Evolutionary conservation across 2,113 vertebrate genomes (phyloP).

Genomic region (Myocastor coypus): DNA sequence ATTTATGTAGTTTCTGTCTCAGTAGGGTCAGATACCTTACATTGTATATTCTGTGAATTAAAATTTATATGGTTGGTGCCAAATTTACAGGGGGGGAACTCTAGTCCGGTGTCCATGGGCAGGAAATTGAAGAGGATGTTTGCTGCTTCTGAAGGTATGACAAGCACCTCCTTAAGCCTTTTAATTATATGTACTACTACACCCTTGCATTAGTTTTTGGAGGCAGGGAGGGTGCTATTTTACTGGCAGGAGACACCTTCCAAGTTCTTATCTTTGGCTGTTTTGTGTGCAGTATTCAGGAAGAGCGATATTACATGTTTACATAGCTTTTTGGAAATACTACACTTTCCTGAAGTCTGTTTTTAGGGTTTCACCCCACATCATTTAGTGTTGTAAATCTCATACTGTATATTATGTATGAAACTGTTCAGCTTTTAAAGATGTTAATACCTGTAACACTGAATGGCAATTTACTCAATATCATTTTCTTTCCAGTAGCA

Average conservation of each 20-base stretch:
- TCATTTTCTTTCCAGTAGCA: conserved; percentile 44
- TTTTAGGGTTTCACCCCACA: conserved; percentile 58
- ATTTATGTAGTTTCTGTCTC: conserved; percentile 75
- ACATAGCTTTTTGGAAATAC: conserved; percentile 27
- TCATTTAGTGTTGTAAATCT: conserved; percentile 65
- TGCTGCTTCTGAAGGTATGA: not conserved
- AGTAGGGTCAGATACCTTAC: conserved; percentile 72
- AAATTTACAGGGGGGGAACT: conserved; percentile 50
- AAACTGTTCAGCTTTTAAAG: conserved; percentile 59
- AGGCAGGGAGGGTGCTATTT: conserved; percentile 48
- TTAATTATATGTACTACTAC: not conserved
- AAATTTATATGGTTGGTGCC: conserved; percentile 71
- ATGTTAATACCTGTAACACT: conserved; percentile 65
- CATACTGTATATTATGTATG: conserved; percentile 43
- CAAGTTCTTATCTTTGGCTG: conserved; percentile 23
- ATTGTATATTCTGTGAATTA: conserved; percentile 78
- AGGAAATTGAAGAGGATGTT: conserved; percentile 36
- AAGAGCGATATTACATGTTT: conserved; percentile 42
- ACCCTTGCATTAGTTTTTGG: conserved; percentile 56
- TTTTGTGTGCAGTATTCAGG: conserved; percentile 54
- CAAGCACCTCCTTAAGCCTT: not conserved
- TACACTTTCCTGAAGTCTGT: conserved; percentile 38
- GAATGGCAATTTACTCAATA: conserved; percentile 53
- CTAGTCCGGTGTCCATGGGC: conserved; percentile 39
- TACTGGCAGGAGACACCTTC: not conserved